Evolutionary conservation across 2,797 vertebrate species (phyloP).

Genomic region (Mormyrus hasselquistii): DNA sequence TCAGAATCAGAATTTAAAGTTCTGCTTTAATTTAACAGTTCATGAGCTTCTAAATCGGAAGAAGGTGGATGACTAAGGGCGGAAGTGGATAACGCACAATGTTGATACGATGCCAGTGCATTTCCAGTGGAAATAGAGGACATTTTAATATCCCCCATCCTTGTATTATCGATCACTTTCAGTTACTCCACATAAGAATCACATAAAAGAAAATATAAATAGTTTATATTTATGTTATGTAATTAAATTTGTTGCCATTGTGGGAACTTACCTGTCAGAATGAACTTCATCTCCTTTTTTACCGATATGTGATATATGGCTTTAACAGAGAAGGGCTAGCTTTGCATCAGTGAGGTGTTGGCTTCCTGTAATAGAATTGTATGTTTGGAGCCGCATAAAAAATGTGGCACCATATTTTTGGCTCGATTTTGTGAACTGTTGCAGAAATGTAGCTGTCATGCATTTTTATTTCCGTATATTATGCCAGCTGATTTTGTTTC

Average conservation of each 20-base stretch:
- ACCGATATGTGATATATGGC: neutral
- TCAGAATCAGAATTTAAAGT: neutral
- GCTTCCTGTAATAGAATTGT: neutral
- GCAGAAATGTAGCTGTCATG: neutral
- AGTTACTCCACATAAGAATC: neutral
- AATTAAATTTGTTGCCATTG: neutral
- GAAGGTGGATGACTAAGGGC: neutral
- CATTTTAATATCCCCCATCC: neutral
- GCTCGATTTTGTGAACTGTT: neutral
- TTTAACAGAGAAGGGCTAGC: neutral
- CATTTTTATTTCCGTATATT: slow-evolving; percentile 4
- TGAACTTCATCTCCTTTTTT: neutral
- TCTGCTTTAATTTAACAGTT: neutral
- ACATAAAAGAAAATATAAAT: neutral
- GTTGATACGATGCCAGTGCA: neutral
- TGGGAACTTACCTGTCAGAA: neutral
- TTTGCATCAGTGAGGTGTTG: neutral
- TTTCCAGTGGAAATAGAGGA: neutral
- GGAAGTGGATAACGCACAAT: neutral
- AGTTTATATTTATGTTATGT: slow-evolving; percentile 36
- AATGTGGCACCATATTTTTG: neutral
- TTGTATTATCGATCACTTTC: neutral
- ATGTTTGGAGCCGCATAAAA: neutral
- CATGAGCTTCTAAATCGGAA: neutral
- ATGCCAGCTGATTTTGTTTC: slow-evolving; percentile 11